Percentiles rank a stretch among this genome's conserved stretches.
Evolutionary conservation across 37 sponge, comb jelly and placozoan genomes (phyloP).

Genomic region (Crambe crambe): DNA sequence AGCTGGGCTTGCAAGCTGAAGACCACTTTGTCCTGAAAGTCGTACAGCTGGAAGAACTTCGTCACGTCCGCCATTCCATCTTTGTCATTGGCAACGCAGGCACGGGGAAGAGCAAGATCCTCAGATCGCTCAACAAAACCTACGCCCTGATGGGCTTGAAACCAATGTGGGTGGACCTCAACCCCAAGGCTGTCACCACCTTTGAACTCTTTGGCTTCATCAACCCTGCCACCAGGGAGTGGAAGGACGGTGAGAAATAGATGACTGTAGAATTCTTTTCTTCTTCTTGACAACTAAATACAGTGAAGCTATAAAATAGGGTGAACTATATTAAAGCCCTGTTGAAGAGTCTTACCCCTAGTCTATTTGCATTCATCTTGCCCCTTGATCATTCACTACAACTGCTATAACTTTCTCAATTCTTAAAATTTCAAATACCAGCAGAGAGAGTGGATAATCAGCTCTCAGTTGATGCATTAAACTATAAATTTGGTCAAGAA

Average conservation of each 20-base stretch:
- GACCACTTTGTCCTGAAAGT: conserved; percentile 97
- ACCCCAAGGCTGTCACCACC: conserved; percentile 96
- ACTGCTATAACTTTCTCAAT: no score
- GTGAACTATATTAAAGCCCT: no score
- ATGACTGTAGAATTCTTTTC: neutral
- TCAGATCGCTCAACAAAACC: conserved; percentile 89
- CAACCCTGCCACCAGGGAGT: conserved; percentile 97
- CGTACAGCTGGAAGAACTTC: conserved; percentile 95
- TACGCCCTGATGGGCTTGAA: conserved; percentile 85
- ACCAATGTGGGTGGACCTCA: conserved; percentile 92
- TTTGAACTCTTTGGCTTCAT: conserved; percentile 96
- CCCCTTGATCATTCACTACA: no score
- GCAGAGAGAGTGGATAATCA: no score
- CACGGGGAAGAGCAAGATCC: conserved; percentile 78
- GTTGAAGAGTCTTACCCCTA: no score
- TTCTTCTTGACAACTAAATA: no score
- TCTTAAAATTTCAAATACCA: no score
- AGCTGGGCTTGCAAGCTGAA: conserved; percentile 93
- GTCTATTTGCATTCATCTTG: no score
- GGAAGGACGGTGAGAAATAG: conserved; percentile 89
- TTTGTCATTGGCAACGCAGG: conserved; percentile 99
- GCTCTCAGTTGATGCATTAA: no score
- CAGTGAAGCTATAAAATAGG: no score
- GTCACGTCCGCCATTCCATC: conserved; percentile 94
- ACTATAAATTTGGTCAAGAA: no score